Evolutionary conservation across 2,888 invertebrate genomes (phyloP).

Genomic region (Crossocerus cetratus): DNA sequence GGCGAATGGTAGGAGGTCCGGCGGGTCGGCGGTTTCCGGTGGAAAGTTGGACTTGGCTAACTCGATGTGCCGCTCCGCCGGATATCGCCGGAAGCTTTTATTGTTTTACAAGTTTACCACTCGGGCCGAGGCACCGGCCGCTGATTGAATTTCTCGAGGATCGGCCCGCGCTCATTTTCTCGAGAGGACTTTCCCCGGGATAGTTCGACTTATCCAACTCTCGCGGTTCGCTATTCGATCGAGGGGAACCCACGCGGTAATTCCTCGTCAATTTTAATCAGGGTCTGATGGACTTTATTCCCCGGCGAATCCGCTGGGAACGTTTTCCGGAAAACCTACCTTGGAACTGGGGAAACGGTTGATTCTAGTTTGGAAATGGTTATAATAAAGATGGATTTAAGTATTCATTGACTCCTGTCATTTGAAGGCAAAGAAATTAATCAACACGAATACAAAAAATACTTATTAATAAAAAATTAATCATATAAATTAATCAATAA

Average conservation of each 20-base stretch:
- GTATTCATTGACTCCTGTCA: too few species aligned
- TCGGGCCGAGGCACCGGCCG: conserved; percentile 43
- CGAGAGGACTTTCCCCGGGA: conserved; percentile 34
- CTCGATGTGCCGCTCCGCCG: conserved; percentile 62
- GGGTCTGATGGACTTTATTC: too few species aligned
- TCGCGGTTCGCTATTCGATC: neutral
- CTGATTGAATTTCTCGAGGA: conserved; percentile 66
- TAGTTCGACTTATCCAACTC: conserved; percentile 8
- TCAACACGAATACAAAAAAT: too few species aligned
- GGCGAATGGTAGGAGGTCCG: too few species aligned
- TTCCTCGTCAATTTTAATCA: neutral
- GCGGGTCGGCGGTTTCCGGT: conserved; percentile 47
- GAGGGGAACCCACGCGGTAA: conserved; percentile 8
- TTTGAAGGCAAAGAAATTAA: too few species aligned
- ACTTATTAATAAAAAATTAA: too few species aligned
- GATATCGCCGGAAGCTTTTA: conserved; percentile 75
- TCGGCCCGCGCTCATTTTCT: conserved; percentile 46
- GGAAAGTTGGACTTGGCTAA: conserved; percentile 59
- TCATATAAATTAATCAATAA: too few species aligned
- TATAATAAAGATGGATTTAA: too few species aligned
- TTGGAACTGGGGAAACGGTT: too few species aligned
- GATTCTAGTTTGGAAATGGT: too few species aligned
- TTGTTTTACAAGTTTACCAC: conserved; percentile 74
- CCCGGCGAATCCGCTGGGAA: too few species aligned
- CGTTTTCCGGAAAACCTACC: too few species aligned